Evolutionary conservation across 2,888 invertebrate genomes (phyloP).

Genomic region (Hedya salicella): DNA sequence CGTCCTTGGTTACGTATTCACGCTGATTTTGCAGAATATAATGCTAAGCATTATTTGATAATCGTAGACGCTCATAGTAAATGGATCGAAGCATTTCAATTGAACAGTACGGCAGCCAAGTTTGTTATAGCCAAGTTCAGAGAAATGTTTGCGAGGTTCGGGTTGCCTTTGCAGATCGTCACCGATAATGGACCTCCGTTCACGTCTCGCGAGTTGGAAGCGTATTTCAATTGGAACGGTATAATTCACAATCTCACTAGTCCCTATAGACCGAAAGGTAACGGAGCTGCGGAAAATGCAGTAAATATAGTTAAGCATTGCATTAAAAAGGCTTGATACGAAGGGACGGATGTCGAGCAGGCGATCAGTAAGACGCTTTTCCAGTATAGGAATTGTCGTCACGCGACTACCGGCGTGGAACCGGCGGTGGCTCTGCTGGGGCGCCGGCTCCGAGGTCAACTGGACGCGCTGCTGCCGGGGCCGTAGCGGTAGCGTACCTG

Average conservation of each 20-base stretch:
- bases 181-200: constrained; percentile 18
- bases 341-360: neutral
- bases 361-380: constrained; percentile 1
- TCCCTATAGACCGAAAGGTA: constrained; percentile 7
- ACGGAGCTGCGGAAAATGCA: constrained; percentile 14
- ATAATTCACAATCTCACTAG: neutral
- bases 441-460: constrained; percentile 12
- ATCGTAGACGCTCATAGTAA: constrained; percentile 22
- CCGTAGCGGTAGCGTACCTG: too few species aligned
- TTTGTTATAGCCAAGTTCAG: neutral
- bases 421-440: constrained; percentile 25
- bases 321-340: constrained; percentile 6
- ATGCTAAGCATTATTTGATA: neutral
- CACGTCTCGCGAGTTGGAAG: neutral
- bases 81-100: constrained; percentile 13
- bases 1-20: constrained; percentile 30
- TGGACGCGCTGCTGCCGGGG: constrained; percentile 21
- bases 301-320: constrained; percentile 14
- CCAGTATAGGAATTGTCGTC: constrained; percentile 16
- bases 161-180: constrained; percentile 4
- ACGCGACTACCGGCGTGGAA: neutral
- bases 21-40: constrained; percentile 21
- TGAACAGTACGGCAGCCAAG: constrained; percentile 6
- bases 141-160: constrained; percentile 18
- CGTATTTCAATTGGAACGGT: constrained; percentile 2